Conservation (phyloP, 2,113 vertebrate species). For the Orthonyx spaldingii region DNA sequence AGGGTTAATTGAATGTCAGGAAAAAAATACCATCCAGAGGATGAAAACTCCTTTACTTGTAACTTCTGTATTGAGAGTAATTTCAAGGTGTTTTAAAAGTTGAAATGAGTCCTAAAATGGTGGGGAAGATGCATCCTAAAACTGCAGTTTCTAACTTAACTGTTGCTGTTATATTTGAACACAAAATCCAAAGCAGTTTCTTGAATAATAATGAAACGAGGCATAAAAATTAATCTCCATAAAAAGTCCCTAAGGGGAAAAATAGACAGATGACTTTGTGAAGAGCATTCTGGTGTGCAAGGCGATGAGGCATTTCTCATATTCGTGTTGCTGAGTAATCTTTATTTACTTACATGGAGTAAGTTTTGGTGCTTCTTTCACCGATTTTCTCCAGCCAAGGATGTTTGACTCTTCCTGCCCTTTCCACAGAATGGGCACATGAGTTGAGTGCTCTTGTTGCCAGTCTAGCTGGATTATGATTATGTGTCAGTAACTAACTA, state of each 20-base stretch:
- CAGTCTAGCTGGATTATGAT: neutral
- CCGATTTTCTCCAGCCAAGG: neutral
- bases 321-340: neutral
- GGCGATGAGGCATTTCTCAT: neutral
- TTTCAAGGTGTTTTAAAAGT: conserved; percentile 33
- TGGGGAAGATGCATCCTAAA: neutral
- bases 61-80: neutral
- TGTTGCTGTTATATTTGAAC: neutral
- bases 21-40: conserved; percentile 21
- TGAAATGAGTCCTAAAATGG: neutral
- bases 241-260: neutral
- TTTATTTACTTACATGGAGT: neutral
- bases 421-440: fast-evolving
- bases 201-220: neutral
- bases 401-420: neutral
- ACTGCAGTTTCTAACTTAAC: neutral
- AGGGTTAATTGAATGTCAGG: conserved; percentile 63
- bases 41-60: conserved; percentile 21
- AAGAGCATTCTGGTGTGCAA: neutral
- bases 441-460: neutral
- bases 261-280: neutral
- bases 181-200: neutral
- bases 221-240: conserved; percentile 4
- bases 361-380: neutral
- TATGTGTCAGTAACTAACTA: neutral